Percentiles rank a stretch among this genome's conserved stretches.
These are phyloP conservation scores for Cheumatopsyche charites DNA, from an alignment of 1,140 invertebrate species.

Conservation along the genomic window DNA sequence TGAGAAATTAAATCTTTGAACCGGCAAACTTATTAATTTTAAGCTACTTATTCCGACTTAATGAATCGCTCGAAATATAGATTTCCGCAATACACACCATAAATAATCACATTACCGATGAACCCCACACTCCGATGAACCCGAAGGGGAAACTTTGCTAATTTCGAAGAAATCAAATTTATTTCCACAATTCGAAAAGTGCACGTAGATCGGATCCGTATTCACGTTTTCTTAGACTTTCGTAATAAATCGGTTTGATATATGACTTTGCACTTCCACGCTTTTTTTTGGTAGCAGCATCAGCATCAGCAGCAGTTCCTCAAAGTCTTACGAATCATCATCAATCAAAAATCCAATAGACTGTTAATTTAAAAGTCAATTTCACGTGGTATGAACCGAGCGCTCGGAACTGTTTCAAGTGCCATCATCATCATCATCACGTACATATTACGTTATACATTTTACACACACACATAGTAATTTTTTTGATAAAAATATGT, in stretches of 20 bases:
- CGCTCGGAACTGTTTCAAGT: constrained; percentile 35
- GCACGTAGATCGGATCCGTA: neutral
- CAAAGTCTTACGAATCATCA: constrained; percentile 37
- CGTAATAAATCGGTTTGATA: constrained; percentile 35
- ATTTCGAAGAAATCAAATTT: too few species aligned
- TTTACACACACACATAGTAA: neutral
- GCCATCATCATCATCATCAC: constrained; percentile 23
- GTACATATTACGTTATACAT: neutral
- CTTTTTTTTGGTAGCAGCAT: constrained; percentile 1
- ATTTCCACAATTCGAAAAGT: too few species aligned
- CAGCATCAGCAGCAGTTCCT: constrained; percentile 15
- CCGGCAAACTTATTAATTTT: constrained; percentile 14
- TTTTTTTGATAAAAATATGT: neutral
- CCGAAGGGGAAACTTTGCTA: neutral
- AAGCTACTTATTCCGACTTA: constrained; percentile 20
- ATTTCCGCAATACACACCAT: constrained; percentile 1
- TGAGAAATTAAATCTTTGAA: too few species aligned
- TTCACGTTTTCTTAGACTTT: constrained; percentile 8
- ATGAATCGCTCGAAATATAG: neutral
- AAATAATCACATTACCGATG: neutral
- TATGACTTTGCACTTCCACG: constrained; percentile 37
- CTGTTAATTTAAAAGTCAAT: constrained; percentile 42
- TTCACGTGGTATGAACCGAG: constrained; percentile 18
- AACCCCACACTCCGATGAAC: neutral
- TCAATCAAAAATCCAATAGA: constrained; percentile 43